A percentile compares a stretch with the other conserved stretches of the same genome.
These are phyloP conservation scores for Eupeodes luniger DNA, from an alignment of 2,888 invertebrate species.

Conservation along the genomic window DNA sequence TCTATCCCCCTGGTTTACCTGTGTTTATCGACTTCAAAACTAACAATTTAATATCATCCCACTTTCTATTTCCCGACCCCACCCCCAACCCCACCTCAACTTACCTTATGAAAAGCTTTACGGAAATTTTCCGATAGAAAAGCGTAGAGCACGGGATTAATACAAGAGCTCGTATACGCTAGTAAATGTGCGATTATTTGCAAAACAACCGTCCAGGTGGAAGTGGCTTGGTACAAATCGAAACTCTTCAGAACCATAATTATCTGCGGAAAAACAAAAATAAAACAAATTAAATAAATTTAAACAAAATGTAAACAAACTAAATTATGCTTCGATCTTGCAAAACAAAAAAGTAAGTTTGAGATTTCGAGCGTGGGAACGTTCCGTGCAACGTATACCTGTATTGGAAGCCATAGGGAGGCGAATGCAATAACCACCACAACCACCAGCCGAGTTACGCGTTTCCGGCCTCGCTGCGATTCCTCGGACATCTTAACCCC, in stretches of 20 bases:
- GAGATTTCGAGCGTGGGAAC: not conserved
- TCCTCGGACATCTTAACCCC: slow-evolving; percentile 92
- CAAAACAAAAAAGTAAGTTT: too few species aligned
- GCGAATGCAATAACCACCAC: slow-evolving; percentile 96
- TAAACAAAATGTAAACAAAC: slow-evolving; percentile 15
- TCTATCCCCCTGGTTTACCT: slow-evolving; percentile 80
- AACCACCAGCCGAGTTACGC: slow-evolving; percentile 95
- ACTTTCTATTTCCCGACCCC: slow-evolving; percentile 37
- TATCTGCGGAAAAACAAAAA: slow-evolving; percentile 86
- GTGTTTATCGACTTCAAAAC: not conserved
- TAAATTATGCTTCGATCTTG: not conserved
- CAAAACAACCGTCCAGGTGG: slow-evolving; percentile 86
- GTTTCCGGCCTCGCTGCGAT: slow-evolving; percentile 90
- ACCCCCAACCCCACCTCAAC: too few species aligned
- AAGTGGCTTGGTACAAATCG: slow-evolving; percentile 85
- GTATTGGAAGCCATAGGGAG: slow-evolving; percentile 97
- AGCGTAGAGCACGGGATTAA: slow-evolving; percentile 97
- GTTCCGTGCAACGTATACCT: slow-evolving; percentile 85
- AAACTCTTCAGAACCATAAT: slow-evolving; percentile 91
- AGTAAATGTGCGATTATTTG: slow-evolving; percentile 91
- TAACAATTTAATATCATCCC: not conserved
- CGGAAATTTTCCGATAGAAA: slow-evolving; percentile 97
- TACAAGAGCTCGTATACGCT: slow-evolving; percentile 97
- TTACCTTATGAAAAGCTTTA: slow-evolving; percentile 91
- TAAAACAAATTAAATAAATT: slow-evolving; percentile 13